These are phyloP conservation scores for Albula glossodonta DNA, from an alignment of 2,113 vertebrate genomes.

Conservation along the genomic window DNA sequence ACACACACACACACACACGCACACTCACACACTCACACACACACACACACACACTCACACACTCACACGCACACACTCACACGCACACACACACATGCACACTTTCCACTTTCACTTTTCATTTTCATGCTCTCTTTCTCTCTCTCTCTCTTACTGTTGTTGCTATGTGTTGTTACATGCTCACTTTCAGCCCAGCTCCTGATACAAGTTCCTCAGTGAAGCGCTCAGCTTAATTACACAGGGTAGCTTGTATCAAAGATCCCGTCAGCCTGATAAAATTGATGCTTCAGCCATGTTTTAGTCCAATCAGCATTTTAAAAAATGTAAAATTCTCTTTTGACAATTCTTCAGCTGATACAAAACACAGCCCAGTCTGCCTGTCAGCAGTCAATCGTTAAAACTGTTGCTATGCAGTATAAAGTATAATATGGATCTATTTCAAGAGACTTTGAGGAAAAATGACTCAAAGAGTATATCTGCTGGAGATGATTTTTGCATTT, in stretches of 20 bases:
- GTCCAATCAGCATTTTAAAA: neutral
- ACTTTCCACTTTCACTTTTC: no score
- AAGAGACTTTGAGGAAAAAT: no score
- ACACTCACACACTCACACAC: no score
- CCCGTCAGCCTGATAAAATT: constrained; percentile 23
- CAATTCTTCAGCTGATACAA: neutral
- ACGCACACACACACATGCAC: no score
- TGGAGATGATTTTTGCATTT: no score
- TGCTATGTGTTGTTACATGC: no score
- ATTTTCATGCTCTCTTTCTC: neutral
- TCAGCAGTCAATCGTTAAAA: neutral
- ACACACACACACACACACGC: no score
- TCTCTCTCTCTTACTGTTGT: neutral
- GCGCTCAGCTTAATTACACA: constrained; percentile 18
- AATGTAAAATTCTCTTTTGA: neutral
- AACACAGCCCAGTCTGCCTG: neutral
- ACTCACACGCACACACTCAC: no score
- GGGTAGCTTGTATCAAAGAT: constrained; percentile 10
- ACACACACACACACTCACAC: no score
- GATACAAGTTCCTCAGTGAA: constrained; percentile 30
- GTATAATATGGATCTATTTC: no score
- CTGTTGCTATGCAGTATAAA: neutral
- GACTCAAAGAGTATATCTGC: no score
- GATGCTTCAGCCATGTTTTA: neutral
- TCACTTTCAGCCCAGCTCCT: constrained; percentile 22